These are phyloP conservation scores for Eira barbara DNA, from an alignment of 2,113 vertebrate species.

Conservation along the genomic window DNA sequence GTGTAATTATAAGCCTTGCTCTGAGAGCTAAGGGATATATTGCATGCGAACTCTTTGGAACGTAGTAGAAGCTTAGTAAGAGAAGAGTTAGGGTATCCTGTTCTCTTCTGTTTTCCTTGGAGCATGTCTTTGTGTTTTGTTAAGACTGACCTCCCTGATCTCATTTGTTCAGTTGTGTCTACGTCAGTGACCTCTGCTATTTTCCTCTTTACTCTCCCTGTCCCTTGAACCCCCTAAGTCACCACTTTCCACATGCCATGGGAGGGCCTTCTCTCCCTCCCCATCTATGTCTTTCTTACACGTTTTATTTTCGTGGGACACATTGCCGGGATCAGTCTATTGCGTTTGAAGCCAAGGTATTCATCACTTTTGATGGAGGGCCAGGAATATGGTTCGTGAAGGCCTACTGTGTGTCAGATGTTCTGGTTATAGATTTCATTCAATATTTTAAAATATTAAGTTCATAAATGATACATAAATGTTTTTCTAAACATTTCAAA, in stretches of 20 bases:
- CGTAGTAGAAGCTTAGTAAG: neutral
- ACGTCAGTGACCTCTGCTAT: neutral
- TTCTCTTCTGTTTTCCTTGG: neutral
- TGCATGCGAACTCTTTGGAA: neutral
- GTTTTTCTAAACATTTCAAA: neutral
- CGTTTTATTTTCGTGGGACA: neutral
- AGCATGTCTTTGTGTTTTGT: neutral
- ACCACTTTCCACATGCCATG: neutral
- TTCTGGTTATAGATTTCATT: neutral
- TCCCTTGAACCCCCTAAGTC: neutral
- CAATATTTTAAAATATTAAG: conserved; percentile 1
- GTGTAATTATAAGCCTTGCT: neutral
- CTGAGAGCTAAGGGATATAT: neutral
- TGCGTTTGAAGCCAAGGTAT: neutral
- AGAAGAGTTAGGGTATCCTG: neutral
- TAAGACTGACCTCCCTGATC: neutral
- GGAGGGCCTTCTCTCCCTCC: neutral
- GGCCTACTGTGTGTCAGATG: neutral
- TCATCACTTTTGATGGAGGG: neutral
- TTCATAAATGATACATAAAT: neutral
- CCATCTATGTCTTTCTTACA: neutral
- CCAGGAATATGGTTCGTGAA: neutral
- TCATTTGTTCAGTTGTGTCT: neutral
- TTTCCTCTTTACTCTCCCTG: neutral
- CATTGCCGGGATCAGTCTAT: neutral